phyloP scores from a whole-genome alignment of 2,113 vertebrate species.

The Seriola rivoliana region DNA sequence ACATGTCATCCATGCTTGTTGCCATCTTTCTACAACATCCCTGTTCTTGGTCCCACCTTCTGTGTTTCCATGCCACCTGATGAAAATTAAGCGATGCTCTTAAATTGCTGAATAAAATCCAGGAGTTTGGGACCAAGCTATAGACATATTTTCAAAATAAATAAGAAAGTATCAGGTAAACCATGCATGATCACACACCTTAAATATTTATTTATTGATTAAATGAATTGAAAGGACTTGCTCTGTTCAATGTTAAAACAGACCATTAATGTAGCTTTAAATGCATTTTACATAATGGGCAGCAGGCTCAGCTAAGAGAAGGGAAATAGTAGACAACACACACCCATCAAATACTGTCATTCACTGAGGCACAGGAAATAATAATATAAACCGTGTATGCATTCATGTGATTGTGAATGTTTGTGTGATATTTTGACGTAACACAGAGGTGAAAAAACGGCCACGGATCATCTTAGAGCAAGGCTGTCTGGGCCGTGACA shows the following conservation, averaged over 20 bases:
- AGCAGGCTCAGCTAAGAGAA: background rate
- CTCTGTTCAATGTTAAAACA: background rate
- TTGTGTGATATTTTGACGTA: background rate
- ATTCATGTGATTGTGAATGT: background rate
- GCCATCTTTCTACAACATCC: no score
- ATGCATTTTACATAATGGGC: background rate
- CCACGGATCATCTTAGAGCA: background rate
- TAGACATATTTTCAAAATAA: no score
- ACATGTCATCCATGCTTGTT: no score
- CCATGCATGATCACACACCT: no score
- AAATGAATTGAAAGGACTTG: background rate
- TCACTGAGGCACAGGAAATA: background rate
- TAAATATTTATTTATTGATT: no score
- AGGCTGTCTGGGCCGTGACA: background rate
- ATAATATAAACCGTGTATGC: background rate
- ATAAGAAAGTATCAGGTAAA: no score
- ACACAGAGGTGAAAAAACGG: constrained; percentile 38
- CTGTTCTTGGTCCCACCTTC: background rate
- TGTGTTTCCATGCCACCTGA: background rate
- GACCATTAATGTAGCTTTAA: background rate
- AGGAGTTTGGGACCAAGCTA: background rate
- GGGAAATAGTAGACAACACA: background rate
- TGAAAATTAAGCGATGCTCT: background rate
- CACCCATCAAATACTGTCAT: constrained; percentile 5
- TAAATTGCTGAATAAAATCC: background rate